Conservation (phyloP, 2,113 vertebrate species). For the Cyanoramphus novaezelandiae region DNA sequence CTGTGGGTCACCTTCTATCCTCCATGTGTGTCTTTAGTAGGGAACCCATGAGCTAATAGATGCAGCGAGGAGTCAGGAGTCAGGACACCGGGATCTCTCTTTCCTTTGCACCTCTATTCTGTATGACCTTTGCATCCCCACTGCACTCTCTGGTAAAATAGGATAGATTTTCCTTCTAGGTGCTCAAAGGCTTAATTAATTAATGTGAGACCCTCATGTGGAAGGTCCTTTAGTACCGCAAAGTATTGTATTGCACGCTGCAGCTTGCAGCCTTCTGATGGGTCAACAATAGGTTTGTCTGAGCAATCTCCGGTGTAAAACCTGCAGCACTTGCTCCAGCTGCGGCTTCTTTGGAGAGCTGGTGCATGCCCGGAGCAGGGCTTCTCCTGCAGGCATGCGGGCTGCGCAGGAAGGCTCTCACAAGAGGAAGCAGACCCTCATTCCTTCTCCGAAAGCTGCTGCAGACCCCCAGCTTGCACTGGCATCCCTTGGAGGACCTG, state of each 20-base stretch:
- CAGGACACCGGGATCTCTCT: slow-evolving; percentile 16
- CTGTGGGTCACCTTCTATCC: background rate
- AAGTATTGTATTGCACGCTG: slow-evolving; percentile 51
- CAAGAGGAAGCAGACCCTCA: background rate
- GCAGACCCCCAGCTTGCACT: rapidly evolving
- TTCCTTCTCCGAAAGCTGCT: rapidly evolving
- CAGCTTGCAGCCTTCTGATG: background rate
- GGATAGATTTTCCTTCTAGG: slow-evolving; percentile 67
- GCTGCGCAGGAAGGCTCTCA: background rate
- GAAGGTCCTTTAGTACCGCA: slow-evolving; percentile 52
- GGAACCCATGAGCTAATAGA: background rate
- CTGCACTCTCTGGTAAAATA: slow-evolving; percentile 53
- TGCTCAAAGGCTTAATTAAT: slow-evolving; percentile 59
- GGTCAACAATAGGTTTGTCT: background rate
- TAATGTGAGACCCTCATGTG: slow-evolving; percentile 62
- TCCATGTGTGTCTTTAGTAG: background rate
- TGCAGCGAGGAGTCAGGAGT: slow-evolving; percentile 33
- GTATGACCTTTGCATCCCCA: slow-evolving; percentile 43
- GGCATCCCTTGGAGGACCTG: background rate
- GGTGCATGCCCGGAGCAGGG: rapidly evolving
- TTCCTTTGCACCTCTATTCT: slow-evolving; percentile 29
- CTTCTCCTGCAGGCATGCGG: background rate
- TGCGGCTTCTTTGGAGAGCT: background rate
- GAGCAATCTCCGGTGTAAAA: background rate
- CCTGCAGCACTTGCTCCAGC: background rate